These are phyloP conservation scores for Choloepus hoffmanni DNA, from an alignment of 2,113 vertebrate genomes.

Conservation along the genomic window DNA sequence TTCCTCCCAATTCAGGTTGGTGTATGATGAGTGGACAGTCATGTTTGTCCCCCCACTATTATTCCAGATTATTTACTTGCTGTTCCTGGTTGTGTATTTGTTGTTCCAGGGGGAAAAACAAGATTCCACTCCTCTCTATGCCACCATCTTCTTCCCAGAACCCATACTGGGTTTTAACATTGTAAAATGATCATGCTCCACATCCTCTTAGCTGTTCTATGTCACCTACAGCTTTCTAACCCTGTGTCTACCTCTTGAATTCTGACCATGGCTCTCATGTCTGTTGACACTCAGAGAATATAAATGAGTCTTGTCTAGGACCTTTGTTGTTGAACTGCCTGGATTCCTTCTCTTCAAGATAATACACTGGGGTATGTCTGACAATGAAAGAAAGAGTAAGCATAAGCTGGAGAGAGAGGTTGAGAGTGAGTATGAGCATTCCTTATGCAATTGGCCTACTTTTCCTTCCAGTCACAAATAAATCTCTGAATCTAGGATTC, in stretches of 20 bases:
- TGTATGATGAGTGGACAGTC: no score
- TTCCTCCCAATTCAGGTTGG: no score
- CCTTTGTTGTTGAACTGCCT: constrained; percentile 45
- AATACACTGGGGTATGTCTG: constrained; percentile 27
- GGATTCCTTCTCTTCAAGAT: constrained; percentile 23
- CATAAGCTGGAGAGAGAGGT: neutral
- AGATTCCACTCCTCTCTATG: neutral
- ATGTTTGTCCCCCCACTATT: no score
- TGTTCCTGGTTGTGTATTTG: no score
- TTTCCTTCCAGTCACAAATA: constrained; percentile 30
- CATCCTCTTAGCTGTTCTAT: neutral
- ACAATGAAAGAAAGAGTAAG: constrained; percentile 22
- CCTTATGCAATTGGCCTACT: constrained; percentile 54
- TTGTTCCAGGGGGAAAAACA: constrained; percentile 5
- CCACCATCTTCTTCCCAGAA: neutral
- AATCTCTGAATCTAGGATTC: constrained; percentile 57
- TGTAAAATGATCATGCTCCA: constrained; percentile 9
- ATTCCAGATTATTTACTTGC: no score
- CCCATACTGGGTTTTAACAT: neutral
- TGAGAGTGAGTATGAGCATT: constrained; percentile 17
- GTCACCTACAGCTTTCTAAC: constrained; percentile 1
- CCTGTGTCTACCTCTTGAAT: neutral
- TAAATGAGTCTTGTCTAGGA: constrained; percentile 4
- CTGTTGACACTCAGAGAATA: neutral
- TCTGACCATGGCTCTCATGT: neutral